These are phyloP conservation scores for Dromococcyx pavoninus DNA, from an alignment of 2,797 vertebrate species.

Conservation along the genomic window DNA sequence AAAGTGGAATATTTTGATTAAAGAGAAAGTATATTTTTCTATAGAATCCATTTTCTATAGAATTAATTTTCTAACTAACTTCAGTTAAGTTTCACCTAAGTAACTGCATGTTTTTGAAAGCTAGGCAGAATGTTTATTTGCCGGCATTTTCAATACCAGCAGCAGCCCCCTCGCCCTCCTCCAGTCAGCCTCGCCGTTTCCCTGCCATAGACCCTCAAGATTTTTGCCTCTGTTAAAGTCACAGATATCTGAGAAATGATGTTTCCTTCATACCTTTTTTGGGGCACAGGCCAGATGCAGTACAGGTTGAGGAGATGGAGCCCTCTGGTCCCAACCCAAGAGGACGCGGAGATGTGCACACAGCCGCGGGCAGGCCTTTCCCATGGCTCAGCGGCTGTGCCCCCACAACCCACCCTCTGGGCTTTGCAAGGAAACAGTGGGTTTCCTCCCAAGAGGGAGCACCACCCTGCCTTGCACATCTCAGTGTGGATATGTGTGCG, in stretches of 20 bases:
- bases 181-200: rapidly evolving
- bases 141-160: too few species aligned
- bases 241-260: not conserved
- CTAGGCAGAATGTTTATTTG: too few species aligned
- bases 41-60: too few species aligned
- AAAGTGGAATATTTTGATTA: too few species aligned
- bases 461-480: not conserved
- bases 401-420: not conserved
- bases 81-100: too few species aligned
- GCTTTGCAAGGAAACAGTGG: not conserved
- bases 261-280: not conserved
- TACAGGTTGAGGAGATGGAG: not conserved
- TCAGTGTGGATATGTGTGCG: not conserved
- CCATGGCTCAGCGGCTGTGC: rapidly evolving
- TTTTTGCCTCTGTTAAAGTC: not conserved
- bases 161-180: rapidly evolving
- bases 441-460: not conserved
- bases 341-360: not conserved
- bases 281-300: not conserved
- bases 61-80: too few species aligned
- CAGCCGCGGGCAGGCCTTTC: not conserved
- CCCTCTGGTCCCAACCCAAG: not conserved
- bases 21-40: not conserved
- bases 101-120: too few species aligned
- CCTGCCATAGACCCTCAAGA: not conserved